A percentile compares a stretch with the other conserved stretches of the same genome.
phyloP scores from a whole-genome alignment of 2,888 invertebrate species.

The Leptopilina drosophilae region DNA sequence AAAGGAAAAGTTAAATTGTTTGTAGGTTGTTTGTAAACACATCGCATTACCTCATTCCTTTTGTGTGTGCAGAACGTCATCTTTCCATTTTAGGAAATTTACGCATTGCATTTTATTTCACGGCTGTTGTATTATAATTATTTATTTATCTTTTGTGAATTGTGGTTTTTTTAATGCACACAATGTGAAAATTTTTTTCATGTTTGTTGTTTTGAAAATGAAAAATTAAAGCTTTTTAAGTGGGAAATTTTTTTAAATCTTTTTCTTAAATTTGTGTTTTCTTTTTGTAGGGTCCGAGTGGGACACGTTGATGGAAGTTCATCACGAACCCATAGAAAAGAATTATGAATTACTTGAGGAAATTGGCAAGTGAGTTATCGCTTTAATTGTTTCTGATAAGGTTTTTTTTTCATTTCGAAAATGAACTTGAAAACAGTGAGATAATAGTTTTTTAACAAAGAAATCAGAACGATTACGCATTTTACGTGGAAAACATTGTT shows the following conservation, averaged over 20 bases:
- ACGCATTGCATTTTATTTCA: constrained; percentile 34
- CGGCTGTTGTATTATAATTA: background rate
- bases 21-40: constrained; percentile 39
- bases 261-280: background rate
- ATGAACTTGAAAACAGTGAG: background rate
- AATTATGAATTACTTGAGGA: constrained; percentile 79
- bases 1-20: constrained; percentile 10
- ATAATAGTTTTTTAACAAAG: background rate
- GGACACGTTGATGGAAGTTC: constrained; percentile 76
- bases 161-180: background rate
- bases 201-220: background rate
- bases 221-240: background rate
- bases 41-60: constrained; percentile 37
- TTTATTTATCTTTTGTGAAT: constrained; percentile 7
- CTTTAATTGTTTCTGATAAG: constrained; percentile 6
- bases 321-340: constrained; percentile 78
- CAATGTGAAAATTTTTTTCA: background rate
- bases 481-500: too few species aligned
- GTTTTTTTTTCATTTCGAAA: background rate
- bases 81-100: constrained; percentile 38
- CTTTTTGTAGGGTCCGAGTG: constrained; percentile 69
- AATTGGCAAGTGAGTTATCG: constrained; percentile 79
- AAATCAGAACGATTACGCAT: constrained; percentile 35
- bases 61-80: constrained; percentile 31
- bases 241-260: too few species aligned